Evolutionary conservation across 2,113 vertebrate genomes (phyloP).

Genomic region (Gallinago jamesoni): DNA sequence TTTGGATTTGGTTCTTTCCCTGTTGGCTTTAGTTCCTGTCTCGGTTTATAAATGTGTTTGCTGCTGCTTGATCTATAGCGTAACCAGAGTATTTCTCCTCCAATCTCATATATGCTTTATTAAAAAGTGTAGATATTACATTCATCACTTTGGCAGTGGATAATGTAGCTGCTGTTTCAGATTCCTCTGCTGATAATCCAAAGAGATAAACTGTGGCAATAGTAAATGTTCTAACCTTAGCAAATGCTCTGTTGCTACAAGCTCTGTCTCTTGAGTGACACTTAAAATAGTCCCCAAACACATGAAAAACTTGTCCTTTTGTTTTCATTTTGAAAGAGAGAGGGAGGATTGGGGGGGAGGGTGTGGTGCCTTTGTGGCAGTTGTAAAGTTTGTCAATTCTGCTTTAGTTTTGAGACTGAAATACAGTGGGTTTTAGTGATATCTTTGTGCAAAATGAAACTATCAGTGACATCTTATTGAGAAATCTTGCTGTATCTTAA

Average conservation of each 20-base stretch:
- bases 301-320: neutral
- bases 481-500: neutral
- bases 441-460: neutral
- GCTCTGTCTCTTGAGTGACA: neutral
- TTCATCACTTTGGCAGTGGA: neutral
- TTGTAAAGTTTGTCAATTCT: neutral
- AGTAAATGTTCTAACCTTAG: neutral
- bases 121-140: neutral
- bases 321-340: neutral
- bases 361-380: neutral
- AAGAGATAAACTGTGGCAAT: neutral
- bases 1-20: neutral
- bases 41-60: neutral
- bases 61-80: neutral
- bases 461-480: rapidly evolving
- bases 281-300: neutral
- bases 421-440: neutral
- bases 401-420: neutral
- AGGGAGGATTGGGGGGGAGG: neutral
- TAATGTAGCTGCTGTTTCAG: neutral
- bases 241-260: neutral
- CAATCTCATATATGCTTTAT: neutral
- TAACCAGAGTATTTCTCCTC: neutral
- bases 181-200: neutral
- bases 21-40: neutral